Evolutionary conservation across 2,888 invertebrate species (phyloP).

Genomic region (Stenchaetothrips biformis): DNA sequence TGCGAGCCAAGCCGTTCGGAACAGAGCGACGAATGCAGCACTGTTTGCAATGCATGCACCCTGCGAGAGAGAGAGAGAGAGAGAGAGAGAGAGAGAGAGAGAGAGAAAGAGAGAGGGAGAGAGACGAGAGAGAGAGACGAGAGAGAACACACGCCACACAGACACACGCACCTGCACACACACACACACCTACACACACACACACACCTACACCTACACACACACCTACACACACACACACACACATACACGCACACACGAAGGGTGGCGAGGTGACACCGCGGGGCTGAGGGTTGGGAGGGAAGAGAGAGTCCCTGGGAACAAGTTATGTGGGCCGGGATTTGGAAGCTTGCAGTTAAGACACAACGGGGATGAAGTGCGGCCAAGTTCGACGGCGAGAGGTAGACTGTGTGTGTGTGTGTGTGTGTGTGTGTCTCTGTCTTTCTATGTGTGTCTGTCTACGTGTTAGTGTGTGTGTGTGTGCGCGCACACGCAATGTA

Average conservation of each 20-base stretch:
- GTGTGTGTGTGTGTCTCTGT: slow-evolving; percentile 5
- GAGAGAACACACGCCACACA: too few relatives aligned
- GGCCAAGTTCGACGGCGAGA: too few relatives aligned
- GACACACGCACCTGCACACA: background rate
- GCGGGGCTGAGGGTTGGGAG: background rate
- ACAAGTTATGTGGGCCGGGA: slow-evolving; percentile 7
- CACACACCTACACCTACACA: background rate
- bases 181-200: background rate
- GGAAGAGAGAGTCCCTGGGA: background rate
- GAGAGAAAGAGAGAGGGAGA: too few relatives aligned
- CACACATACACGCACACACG: background rate
- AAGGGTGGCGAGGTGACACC: background rate
- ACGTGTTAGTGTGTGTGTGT: background rate
- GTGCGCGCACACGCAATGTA: background rate
- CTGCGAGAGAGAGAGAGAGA: too few relatives aligned
- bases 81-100: too few relatives aligned
- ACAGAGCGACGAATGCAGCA: too few relatives aligned
- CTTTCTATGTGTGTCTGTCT: background rate
- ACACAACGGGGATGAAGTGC: background rate
- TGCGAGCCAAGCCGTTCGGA: too few relatives aligned
- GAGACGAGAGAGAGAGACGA: too few relatives aligned
- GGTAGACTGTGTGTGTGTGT: background rate
- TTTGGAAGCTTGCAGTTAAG: slow-evolving; percentile 10
- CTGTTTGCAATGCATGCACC: too few relatives aligned
- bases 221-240: background rate